Conservation (phyloP, 2,113 vertebrate genomes). For the Coturnix japonica region DNA sequence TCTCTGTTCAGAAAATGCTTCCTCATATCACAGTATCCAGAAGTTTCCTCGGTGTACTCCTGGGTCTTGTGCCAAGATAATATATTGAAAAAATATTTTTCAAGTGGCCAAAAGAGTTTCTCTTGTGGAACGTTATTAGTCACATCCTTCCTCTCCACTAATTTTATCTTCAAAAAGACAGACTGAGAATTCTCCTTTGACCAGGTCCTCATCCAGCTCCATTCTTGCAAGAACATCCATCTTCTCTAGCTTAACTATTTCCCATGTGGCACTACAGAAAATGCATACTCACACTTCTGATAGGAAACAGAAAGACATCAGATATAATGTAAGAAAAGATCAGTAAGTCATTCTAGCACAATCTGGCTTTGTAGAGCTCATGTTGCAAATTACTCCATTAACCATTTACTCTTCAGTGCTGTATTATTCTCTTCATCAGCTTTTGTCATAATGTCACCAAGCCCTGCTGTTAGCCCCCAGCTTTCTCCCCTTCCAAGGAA, state of each 20-base stretch:
- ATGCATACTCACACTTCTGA: neutral
- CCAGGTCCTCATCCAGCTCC: neutral
- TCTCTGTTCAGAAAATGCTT: neutral
- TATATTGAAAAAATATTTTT: neutral
- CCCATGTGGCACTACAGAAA: constrained; percentile 15
- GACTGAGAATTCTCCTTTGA: neutral
- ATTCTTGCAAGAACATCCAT: neutral
- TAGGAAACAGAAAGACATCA: neutral
- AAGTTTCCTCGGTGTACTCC: neutral
- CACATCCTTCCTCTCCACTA: neutral
- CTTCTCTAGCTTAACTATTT: neutral
- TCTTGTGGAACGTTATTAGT: neutral
- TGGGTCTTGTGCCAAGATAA: neutral
- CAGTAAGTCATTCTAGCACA: neutral
- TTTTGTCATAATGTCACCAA: neutral
- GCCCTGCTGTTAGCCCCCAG: neutral
- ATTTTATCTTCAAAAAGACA: constrained; percentile 10
- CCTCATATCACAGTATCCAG: neutral
- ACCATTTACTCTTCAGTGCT: neutral
- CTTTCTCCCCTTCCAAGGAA: neutral
- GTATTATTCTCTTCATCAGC: neutral
- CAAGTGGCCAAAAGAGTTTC: neutral
- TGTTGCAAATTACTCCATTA: neutral
- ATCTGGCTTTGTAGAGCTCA: neutral
- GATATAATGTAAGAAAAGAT: neutral